Conservation (phyloP, 2,113 vertebrate genomes). For the Myrmecobius fasciatus region DNA sequence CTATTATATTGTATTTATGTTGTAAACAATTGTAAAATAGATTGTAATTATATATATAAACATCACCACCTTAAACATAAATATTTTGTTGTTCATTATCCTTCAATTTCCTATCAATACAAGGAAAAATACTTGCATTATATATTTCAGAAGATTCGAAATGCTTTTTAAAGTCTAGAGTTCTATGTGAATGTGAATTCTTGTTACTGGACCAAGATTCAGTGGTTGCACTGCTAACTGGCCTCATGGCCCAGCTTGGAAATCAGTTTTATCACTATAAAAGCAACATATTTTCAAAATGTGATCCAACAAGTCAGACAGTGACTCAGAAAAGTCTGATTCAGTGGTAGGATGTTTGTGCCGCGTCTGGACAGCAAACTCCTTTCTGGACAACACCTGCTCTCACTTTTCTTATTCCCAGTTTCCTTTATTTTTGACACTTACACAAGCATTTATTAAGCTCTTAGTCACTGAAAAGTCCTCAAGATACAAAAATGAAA, state of each 20-base stretch:
- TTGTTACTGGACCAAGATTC: background rate
- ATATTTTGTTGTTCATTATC: background rate
- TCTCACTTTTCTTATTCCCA: background rate
- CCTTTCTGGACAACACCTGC: background rate
- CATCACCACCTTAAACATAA: background rate
- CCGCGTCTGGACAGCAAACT: background rate
- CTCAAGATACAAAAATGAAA: background rate
- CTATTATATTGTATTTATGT: background rate
- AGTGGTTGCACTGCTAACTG: background rate
- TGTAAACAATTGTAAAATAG: too few species aligned
- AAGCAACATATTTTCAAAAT: background rate
- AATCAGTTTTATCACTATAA: background rate
- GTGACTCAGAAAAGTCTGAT: background rate
- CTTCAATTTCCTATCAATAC: background rate
- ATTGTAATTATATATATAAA: background rate
- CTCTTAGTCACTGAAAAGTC: background rate
- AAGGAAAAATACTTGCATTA: background rate
- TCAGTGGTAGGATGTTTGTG: background rate
- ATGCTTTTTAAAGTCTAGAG: background rate
- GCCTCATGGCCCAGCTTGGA: background rate
- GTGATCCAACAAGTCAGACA: background rate
- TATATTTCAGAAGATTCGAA: background rate
- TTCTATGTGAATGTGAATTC: background rate
- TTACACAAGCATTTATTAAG: background rate
- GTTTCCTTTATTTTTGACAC: background rate